phyloP scores from a whole-genome alignment of 2,113 vertebrate species.

The Dolichallabes microphthalmus region DNA sequence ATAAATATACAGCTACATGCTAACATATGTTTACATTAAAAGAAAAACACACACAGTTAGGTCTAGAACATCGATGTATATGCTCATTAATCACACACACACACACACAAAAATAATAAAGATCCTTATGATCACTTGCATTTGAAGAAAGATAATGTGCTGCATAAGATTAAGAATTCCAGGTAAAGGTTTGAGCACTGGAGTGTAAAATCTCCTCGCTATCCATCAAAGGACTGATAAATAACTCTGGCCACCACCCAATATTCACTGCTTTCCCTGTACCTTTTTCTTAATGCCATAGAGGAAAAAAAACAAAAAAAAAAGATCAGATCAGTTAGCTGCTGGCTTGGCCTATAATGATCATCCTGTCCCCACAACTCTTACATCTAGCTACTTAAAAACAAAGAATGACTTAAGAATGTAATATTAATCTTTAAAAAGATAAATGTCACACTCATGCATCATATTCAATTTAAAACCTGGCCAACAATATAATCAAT shows the following conservation, averaged over 20 bases:
- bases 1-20: neutral
- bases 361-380: neutral
- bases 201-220: neutral
- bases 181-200: neutral
- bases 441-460: neutral
- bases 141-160: neutral
- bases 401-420: neutral
- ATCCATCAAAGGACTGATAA: neutral
- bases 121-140: neutral
- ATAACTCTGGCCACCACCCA: conserved; percentile 25
- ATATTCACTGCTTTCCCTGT: neutral
- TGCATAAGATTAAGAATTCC: neutral
- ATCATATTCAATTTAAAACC: neutral
- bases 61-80: neutral
- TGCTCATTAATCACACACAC: neutral
- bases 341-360: neutral
- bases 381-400: neutral
- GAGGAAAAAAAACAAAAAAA: neutral
- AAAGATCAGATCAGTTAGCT: neutral
- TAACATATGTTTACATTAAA: neutral
- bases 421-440: neutral
- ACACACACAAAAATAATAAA: neutral
- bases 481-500: neutral
- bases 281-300: neutral
- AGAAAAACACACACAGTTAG: neutral